Conservation (phyloP, 2,888 invertebrate species). For the Lucinisca nassula region DNA sequence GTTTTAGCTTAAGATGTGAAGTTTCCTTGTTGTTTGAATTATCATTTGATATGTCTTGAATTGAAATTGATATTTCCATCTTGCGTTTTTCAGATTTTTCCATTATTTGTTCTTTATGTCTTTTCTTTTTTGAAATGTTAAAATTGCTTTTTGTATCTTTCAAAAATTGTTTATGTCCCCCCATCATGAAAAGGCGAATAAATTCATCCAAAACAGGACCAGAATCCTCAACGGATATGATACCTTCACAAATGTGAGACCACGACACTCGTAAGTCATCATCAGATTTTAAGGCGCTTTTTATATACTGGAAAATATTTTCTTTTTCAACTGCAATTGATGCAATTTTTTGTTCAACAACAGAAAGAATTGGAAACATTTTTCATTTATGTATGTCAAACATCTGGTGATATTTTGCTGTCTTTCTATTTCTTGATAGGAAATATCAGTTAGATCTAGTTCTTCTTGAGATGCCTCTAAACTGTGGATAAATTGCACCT, state of each 20-base stretch:
- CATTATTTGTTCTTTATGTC: constrained; percentile 46
- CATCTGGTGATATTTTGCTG: constrained; percentile 41
- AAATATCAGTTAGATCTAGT: constrained; percentile 21
- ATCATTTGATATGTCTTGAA: constrained; percentile 25
- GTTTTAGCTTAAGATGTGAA: constrained; percentile 39
- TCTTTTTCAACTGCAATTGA: neutral
- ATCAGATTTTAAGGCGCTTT: neutral
- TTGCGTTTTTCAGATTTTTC: constrained; percentile 12
- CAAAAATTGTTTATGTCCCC: constrained; percentile 46
- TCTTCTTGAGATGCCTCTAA: neutral
- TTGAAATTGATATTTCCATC: constrained; percentile 6
- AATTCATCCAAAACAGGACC: constrained; percentile 19
- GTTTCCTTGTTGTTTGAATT: constrained; percentile 21
- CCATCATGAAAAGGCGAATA: constrained; percentile 36
- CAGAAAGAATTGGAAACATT: constrained; percentile 34
- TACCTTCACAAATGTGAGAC: neutral
- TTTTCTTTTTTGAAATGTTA: constrained; percentile 29
- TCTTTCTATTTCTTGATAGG: constrained; percentile 36
- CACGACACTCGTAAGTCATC: neutral
- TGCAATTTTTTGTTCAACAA: neutral
- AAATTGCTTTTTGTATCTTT: constrained; percentile 39
- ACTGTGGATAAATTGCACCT: neutral
- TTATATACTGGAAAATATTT: constrained; percentile 33
- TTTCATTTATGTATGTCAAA: constrained; percentile 36
- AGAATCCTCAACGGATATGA: neutral